Evolutionary conservation across 2,113 vertebrate genomes (phyloP), one percentile per base, ranked within the genome.

Genomic region (Canis aureus): DNA sequence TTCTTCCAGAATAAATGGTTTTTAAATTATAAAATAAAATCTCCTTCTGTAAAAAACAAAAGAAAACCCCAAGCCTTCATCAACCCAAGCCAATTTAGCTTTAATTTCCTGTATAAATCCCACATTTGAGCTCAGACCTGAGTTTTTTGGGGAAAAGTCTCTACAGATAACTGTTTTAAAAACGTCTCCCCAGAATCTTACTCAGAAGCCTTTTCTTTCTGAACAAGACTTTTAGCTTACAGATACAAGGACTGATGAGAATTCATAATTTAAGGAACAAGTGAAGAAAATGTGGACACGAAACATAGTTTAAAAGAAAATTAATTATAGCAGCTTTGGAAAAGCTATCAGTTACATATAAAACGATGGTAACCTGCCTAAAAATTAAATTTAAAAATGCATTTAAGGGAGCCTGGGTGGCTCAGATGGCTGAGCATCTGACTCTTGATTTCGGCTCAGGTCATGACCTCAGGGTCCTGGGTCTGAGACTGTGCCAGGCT

Each of bases 1-100:
- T 89, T 82, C 78, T 96, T 96, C 73, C 66, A 81, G 55, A 84
- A 98, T 79, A 91, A 95, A 93, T 88, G 32, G 94, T 85, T 91
- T 97, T 95, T 90, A 96, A 96, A 91, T 92, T 87, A 92, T 22
- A 67, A 97, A 96, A 94, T 80, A 95, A 98, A 96, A 97, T 90
- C 76, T 94, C 32, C 53, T 94, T 95, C 84, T 62, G 84, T 94
- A 4, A 79, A 95, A 96, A 96, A 96, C 66, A 94, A 97, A 98
- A 98, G 85, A 91, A 94, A 92, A 64, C 35, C 27, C 23, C 19
- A 90, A 96, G 93, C 29, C 13, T 81, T 81, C 90, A 95, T 94
- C 69, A 97, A 95, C 95, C 60, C 62, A 84, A 97, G 80, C 8
- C 85, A 96, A 97, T 91, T 91, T 93, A 96, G 89, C 62, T 97